Base-by-base conservation (phyloP, 2,113 vertebrate genomes). In the Podilymbus podiceps region DNA sequence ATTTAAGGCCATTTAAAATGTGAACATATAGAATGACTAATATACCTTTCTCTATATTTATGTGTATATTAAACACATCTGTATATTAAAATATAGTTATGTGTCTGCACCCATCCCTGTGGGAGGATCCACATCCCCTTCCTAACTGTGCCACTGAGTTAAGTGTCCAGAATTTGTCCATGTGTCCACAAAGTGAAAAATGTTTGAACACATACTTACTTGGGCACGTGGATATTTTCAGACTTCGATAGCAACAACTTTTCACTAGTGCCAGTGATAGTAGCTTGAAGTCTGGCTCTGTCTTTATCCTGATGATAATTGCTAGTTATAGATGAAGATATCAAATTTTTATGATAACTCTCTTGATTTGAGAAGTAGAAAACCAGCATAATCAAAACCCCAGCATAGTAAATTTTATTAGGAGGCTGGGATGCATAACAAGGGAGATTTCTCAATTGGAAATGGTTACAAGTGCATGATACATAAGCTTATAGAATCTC, bases 391-490 rank as follows among this genome's bases (percentile, higher is more conserved):
- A 88, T 31, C 22, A 60, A 84, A 79, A 76, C 7, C 5, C 38
- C 24, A 22, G 21, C 35, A 14, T 0, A 64, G 9, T 15, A 69
- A 60, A 58, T 38, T 75, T 33, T 47, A 40, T 33, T 72, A 67
- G 18, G 38, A 81, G 3, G 2, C 15, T 87, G 5, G 8, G 10
- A 38, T 25, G 17, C 6, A 15, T 64, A 71, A 59, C 0, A 1
- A 38, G 6, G 9, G 13, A 60, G 11, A 31, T 7, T 7, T 23
- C 17, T 13, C 6, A 44, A 0, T 3, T 78, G 24, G 23, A 84
- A 93, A 74, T 20, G 9, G 5, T 55, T 69, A 17, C 4, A 76
- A 62, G 1, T 62, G n/a, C 21, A 53, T 12, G 16, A 59, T 2
- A 40, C 11, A 30, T 8, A 74, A 8, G 15, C 15, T 58, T 72